phyloP scores from a whole-genome alignment of 2,113 vertebrate species.

The Hemiscyllium ocellatum region DNA sequence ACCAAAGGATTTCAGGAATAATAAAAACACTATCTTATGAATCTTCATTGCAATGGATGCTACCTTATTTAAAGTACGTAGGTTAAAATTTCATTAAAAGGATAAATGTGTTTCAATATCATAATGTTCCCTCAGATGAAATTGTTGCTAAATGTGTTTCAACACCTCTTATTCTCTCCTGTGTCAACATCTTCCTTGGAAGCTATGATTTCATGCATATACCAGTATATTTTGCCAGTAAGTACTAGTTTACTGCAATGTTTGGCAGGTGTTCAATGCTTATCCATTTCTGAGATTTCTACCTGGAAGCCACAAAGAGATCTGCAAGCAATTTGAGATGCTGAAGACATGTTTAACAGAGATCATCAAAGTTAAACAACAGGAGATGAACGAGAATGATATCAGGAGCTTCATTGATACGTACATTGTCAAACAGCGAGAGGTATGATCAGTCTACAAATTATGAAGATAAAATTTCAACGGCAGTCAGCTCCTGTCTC shows the following conservation, averaged over 20 bases:
- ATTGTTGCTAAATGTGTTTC: not conserved
- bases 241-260: not conserved
- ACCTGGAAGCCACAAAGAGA: slow-evolving; percentile 25
- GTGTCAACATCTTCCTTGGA: not conserved
- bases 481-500: not conserved
- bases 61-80: not conserved
- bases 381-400: slow-evolving; percentile 16
- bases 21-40: too few relatives aligned
- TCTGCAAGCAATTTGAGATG: not conserved
- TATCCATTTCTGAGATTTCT: slow-evolving; percentile 33
- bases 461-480: not conserved
- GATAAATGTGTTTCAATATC: not conserved
- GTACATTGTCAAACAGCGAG: slow-evolving; percentile 32
- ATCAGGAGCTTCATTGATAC: slow-evolving; percentile 38
- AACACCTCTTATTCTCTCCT: not conserved
- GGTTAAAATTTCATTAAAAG: not conserved
- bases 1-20: too few relatives aligned
- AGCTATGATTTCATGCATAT: not conserved
- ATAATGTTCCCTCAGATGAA: not conserved
- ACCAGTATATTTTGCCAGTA: not conserved
- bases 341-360: not conserved
- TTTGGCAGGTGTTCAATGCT: slow-evolving; percentile 34
- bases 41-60: too few relatives aligned
- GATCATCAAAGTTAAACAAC: not conserved
- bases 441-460: not conserved